Evolutionary conservation across 1,140 invertebrate species (phyloP).

Genomic region (Musca vetustissima): DNA sequence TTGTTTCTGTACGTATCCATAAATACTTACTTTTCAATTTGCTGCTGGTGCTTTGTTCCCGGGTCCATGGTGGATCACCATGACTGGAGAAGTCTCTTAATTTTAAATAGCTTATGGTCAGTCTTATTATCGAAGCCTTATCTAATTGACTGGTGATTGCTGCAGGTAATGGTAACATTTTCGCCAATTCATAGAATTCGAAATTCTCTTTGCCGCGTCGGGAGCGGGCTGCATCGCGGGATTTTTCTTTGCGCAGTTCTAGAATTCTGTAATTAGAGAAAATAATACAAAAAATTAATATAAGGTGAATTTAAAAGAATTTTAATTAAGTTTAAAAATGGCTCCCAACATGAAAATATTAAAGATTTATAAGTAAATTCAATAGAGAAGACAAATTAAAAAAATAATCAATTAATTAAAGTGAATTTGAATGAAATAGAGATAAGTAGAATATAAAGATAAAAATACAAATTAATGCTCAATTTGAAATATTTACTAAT

Average conservation of each 20-base stretch:
- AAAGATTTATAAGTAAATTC: too few relatives aligned
- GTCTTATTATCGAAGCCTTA: slow-evolving; percentile 97
- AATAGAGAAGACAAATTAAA: too few relatives aligned
- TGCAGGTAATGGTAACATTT: slow-evolving; percentile 93
- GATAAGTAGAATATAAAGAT: too few relatives aligned
- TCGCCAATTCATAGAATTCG: slow-evolving; percentile 97
- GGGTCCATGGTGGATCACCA: slow-evolving; percentile 92
- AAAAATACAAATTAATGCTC: too few relatives aligned
- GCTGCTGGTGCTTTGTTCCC: slow-evolving; percentile 71
- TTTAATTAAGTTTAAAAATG: too few relatives aligned
- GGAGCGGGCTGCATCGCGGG: slow-evolving; percentile 91
- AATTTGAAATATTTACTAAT: too few relatives aligned
- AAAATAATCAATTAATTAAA: too few relatives aligned
- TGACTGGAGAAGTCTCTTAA: slow-evolving; percentile 92
- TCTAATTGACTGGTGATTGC: slow-evolving; percentile 97
- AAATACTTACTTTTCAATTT: slow-evolving; percentile 82
- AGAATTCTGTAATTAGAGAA: slow-evolving; percentile 79
- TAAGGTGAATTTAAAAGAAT: neutral
- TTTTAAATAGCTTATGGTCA: slow-evolving; percentile 97
- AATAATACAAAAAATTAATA: slow-evolving; percentile 14
- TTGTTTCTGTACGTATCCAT: too few relatives aligned
- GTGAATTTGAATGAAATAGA: too few relatives aligned
- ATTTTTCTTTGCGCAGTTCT: slow-evolving; percentile 95
- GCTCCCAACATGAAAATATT: neutral
- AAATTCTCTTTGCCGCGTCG: slow-evolving; percentile 96